Evolutionary conservation across 2,113 vertebrate genomes (phyloP).

Genomic region (Cochlearius cochlearius): DNA sequence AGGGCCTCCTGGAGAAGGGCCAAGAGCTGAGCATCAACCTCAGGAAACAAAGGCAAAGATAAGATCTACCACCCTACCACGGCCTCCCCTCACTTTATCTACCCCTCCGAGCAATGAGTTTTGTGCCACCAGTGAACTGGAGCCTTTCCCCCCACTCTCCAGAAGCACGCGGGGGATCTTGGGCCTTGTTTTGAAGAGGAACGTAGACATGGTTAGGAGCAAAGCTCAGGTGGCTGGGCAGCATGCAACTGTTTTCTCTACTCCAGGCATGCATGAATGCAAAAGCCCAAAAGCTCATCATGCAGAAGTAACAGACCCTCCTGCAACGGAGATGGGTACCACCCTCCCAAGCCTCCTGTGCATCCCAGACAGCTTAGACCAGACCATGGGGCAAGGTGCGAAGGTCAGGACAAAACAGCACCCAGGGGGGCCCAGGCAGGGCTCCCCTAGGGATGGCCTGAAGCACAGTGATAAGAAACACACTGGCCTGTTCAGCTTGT

Average conservation of each 20-base stretch:
- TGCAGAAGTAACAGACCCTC: neutral
- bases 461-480: neutral
- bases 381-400: neutral
- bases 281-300: neutral
- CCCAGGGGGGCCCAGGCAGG: rapidly evolving
- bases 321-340: neutral
- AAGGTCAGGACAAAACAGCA: neutral
- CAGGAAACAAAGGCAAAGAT: neutral
- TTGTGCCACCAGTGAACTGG: neutral
- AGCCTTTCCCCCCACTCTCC: neutral
- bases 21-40: neutral
- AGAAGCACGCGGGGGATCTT: neutral
- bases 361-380: neutral
- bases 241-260: neutral
- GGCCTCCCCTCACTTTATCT: neutral
- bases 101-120: neutral
- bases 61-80: neutral
- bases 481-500: neutral
- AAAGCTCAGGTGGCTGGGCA: neutral
- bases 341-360: neutral
- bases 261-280: neutral
- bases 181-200: neutral
- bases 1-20: neutral
- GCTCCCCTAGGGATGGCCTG: neutral
- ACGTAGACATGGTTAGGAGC: neutral